Percentiles rank a stretch among this genome's conserved stretches.
Conservation (phyloP, 2,797 vertebrate genomes). For the Melanotaenia nigrans region DNA sequence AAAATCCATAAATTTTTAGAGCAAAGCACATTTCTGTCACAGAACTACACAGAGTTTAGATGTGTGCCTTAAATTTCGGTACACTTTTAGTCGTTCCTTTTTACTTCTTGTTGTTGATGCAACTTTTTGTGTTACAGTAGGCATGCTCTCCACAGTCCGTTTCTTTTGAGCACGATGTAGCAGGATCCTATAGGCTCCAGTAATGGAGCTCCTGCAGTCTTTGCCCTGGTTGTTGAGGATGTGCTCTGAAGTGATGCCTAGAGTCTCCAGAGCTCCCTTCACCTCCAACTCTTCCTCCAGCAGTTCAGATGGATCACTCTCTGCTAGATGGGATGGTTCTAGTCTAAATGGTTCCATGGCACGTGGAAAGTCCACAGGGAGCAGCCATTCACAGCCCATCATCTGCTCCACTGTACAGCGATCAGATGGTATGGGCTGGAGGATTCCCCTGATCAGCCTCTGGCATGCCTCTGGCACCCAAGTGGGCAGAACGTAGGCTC, state of each 20-base stretch:
- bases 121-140: conserved; percentile 78
- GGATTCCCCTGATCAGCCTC: conserved; percentile 88
- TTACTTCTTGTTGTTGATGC: conserved; percentile 68
- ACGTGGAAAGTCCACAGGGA: conserved; percentile 87
- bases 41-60: conserved; percentile 97
- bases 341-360: conserved; percentile 90
- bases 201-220: conserved; percentile 91
- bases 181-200: conserved; percentile 92
- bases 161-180: conserved; percentile 91
- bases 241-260: conserved; percentile 93
- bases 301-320: conserved; percentile 75
- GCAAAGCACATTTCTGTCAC: conserved; percentile 65
- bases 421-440: conserved; percentile 88
- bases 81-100: conserved; percentile 83
- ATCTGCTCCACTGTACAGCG: conserved; percentile 89
- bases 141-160: conserved; percentile 85
- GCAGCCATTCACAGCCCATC: conserved; percentile 93
- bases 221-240: conserved; percentile 91
- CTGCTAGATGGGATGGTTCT: conserved; percentile 90
- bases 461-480: conserved; percentile 90
- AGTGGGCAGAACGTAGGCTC: conserved; percentile 84
- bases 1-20: conserved; percentile 17
- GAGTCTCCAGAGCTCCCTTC: conserved; percentile 83
- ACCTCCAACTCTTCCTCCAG: conserved; percentile 90
- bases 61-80: conserved; percentile 88